Base-by-base conservation (phyloP, 1,140 invertebrate genomes). In the Drosophila sturtevanti region DNA sequence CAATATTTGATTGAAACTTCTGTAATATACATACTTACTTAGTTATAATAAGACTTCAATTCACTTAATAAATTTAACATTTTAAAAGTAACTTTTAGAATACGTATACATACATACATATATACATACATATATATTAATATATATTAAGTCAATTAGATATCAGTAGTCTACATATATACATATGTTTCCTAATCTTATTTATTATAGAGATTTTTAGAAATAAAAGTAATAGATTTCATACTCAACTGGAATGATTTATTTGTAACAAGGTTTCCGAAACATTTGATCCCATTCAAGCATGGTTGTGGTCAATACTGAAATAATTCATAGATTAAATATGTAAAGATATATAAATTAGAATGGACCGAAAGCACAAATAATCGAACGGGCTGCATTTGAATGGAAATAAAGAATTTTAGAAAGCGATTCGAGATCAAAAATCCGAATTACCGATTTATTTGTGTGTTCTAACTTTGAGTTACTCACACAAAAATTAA, bases 1-100 rank as follows among this genome's bases (percentile, higher is more conserved):
- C 16, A 16, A 54, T 14, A 31, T n/a, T 35, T 52, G 58, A 63
- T 56, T 58, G 54, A 58, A 68, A 75, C 22, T 24, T 34, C 31
- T 56, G 54, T 56, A 56, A 34, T 16, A 56, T 56, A 56, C 9
- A 16, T 34, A 48, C 24, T n/a, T n/a, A n/a, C n/a, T n/a, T 18
- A 27, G 9, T 18, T 34, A 56, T 11, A 34, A 56, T 56, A 56
- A 56, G 54, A 56, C 31, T 16, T 0, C 41, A 21, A 21, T 21
- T 48, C 41, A 48, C 41, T 48, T 48, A 48, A 48, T 48, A 48
- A 9, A 48, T 48, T 48, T 48, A 21, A 48, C 18, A 21, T 48
- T 48, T 48, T 48, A 11, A 21, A 14, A 2, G 6, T 54, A 54
- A 54, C 24, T 54, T 54, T 31, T 54, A 41, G 14, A 0, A 16